phyloP scores from a whole-genome alignment of 2,888 invertebrate species.

The Acanthococcus lagerstroemiae region DNA sequence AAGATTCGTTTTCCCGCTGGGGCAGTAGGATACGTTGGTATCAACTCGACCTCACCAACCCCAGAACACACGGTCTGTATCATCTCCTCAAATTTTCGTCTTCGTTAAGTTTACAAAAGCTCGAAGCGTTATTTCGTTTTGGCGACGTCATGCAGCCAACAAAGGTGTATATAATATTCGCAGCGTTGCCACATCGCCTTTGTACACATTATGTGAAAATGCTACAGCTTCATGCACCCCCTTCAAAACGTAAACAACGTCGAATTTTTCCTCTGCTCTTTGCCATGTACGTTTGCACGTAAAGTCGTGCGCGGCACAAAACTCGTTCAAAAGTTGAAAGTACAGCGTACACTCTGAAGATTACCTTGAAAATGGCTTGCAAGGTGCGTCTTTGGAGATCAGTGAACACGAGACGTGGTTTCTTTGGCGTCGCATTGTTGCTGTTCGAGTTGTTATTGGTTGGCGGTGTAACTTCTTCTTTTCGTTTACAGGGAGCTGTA shows the following conservation, averaged over 20 bases:
- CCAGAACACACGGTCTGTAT: too few species aligned
- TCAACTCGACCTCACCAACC: too few species aligned
- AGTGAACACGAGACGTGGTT: constrained; percentile 99
- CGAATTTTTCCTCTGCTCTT: neutral
- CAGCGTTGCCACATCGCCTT: too few species aligned
- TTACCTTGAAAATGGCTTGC: constrained; percentile 99
- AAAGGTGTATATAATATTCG: too few species aligned
- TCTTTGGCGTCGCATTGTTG: constrained; percentile 52
- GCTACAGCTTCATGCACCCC: neutral
- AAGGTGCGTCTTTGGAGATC: constrained; percentile 99
- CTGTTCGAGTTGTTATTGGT: constrained; percentile 1
- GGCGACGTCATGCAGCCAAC: too few species aligned
- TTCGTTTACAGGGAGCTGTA: constrained; percentile 70
- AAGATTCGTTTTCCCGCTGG: too few species aligned
- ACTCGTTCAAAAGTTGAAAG: too few species aligned
- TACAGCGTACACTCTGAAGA: neutral
- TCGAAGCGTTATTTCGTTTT: too few species aligned
- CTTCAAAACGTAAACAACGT: neutral
- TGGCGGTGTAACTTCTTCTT: constrained; percentile 61
- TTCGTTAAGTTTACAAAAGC: too few species aligned
- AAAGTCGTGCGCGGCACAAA: neutral
- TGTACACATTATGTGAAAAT: too few species aligned
- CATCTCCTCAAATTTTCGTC: too few species aligned
- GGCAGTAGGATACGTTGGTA: too few species aligned
- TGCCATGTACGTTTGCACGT: neutral